Evolutionary conservation across 2,888 invertebrate species (phyloP).

Genomic region (Petrolisthes manimaculis): DNA sequence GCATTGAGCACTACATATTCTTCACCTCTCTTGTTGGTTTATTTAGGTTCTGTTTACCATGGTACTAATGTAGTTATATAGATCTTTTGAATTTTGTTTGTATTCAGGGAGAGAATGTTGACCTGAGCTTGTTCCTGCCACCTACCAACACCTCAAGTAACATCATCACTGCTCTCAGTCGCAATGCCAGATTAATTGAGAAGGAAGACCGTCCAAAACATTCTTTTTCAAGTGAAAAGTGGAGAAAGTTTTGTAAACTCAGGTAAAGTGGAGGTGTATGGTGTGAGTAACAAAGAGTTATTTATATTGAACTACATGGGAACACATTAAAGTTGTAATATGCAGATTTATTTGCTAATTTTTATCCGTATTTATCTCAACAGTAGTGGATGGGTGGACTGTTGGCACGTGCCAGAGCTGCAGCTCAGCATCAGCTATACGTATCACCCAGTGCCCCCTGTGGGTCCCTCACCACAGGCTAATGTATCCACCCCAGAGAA

Average conservation of each 20-base stretch:
- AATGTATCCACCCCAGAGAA: conserved; percentile 94
- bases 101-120: conserved; percentile 86
- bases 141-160: conserved; percentile 90
- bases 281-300: background rate
- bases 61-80: no score
- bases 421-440: conserved; percentile 90
- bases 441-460: conserved; percentile 91
- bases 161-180: conserved; percentile 85
- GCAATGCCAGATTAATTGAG: conserved; percentile 87
- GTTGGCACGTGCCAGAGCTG: conserved; percentile 95
- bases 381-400: conserved; percentile 89
- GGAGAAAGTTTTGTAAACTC: conserved; percentile 80
- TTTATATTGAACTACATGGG: background rate
- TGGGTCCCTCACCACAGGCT: conserved; percentile 89
- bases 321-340: background rate
- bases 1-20: no score
- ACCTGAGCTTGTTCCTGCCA: conserved; percentile 89
- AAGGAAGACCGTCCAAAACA: conserved; percentile 76
- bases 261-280: conserved; percentile 70
- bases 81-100: conserved; percentile 8
- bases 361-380: background rate
- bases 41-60: no score
- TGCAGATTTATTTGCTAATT: background rate
- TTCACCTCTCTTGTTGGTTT: no score
- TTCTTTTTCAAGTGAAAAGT: conserved; percentile 77